Base-by-base conservation (phyloP, 35 echinoderm and acorn worm species). In the Strongylocentrotus purpuratus region DNA sequence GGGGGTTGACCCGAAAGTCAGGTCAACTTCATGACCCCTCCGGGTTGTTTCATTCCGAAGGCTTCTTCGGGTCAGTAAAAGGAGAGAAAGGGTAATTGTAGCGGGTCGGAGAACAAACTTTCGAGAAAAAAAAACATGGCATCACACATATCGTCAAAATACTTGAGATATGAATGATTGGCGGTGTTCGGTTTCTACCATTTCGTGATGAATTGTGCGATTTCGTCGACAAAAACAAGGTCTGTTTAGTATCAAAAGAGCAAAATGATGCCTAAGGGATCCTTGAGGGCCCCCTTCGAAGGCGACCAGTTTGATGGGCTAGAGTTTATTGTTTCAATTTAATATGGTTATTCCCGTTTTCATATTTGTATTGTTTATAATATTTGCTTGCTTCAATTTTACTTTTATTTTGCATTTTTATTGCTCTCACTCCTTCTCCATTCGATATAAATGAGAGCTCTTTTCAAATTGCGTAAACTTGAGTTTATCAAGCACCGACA, bases 131-230 rank as follows among this genome's bases (percentile, higher is more conserved):
- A 59, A 78, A 78, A 78, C 20, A 28, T 25, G 20, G 22, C 20
- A 78, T 78, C 65, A 59, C 52, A 59, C 65, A 78, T 78, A 22
- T 55, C 50, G 18, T 78, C 65, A 78, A 78, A 78, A 78, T n/a
- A 78, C 65, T 78, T n/a, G 65, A 78, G 65, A 78, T 78, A 78
- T 78, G 65, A 78, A 78, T 78, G 65, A 78, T 78, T 78, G 65
- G 3, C 4, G 65, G 65, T 78, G 65, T 78, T 78, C 6, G 65
- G 65, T 78, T 78, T 78, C 65, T n/a, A 7, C 28, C 65, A n/a
- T 78, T 78, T 78, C 65, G 65, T 78, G 65, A 78, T 78, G 65
- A 78, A 78, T 78, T 78, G 22, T 28, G 65, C 65, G 65, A 78
- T 78, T 78, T 78, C 65, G 5, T 78, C 65, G 65, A 78, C 15